Percentiles rank a stretch among this genome's conserved stretches.
These are phyloP conservation scores for Plotosus lineatus DNA, from an alignment of 2,113 vertebrate genomes.

Conservation along the genomic window DNA sequence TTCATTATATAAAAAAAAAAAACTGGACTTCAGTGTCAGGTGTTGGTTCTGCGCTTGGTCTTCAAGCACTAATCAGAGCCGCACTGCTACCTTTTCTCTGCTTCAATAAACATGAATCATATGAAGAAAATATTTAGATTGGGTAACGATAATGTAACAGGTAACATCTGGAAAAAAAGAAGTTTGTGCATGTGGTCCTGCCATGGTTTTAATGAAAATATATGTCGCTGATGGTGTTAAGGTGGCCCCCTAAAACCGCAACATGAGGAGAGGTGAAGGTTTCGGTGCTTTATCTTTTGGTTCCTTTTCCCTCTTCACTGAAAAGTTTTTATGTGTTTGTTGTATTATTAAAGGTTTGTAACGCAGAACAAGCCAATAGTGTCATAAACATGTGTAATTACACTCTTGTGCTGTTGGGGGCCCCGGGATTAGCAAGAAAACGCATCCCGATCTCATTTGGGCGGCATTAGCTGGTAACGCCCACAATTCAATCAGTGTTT, in stretches of 20 bases:
- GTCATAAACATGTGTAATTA: constrained; percentile 31
- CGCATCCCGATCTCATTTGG: no score
- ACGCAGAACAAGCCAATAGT: constrained; percentile 19
- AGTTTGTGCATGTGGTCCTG: constrained; percentile 4
- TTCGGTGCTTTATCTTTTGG: constrained; percentile 3
- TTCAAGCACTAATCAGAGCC: constrained; percentile 15
- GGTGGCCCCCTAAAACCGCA: not conserved
- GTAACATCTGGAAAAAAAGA: constrained; percentile 13
- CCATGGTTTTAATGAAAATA: not conserved
- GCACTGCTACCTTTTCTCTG: not conserved
- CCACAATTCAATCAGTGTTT: no score
- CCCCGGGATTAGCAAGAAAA: not conserved
- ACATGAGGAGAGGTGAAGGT: constrained; percentile 9
- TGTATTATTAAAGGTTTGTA: constrained; percentile 40
- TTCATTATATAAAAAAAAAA: constrained; percentile 18
- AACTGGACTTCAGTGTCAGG: not conserved
- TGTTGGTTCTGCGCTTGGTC: constrained; percentile 13
- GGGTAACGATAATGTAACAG: not conserved
- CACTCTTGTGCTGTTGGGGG: not conserved
- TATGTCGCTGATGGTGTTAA: constrained; percentile 7
- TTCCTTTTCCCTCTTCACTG: constrained; percentile 9
- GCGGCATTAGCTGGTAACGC: no score
- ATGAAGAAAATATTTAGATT: not conserved
- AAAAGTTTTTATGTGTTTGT: constrained; percentile 39
- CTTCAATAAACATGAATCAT: not conserved